Base-by-base conservation (phyloP, 2,888 invertebrate species). In the Marronus borbonicus region DNA sequence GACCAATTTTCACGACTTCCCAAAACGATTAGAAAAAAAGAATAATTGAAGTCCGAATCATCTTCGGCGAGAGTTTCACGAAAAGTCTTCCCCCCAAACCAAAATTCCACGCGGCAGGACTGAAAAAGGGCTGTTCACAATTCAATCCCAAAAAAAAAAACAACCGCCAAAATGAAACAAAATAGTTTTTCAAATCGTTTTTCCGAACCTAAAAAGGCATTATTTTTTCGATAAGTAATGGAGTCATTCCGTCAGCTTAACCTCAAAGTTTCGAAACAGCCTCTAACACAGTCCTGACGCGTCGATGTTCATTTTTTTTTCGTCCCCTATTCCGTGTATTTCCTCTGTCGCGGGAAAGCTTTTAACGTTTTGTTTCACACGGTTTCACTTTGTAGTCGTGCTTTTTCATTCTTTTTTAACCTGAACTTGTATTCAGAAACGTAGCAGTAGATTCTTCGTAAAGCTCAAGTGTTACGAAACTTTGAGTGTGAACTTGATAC, bases 381-480 rank as follows among this genome's bases (percentile, higher is more conserved):
- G 8, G 17, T n/a, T 55, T 20, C 7, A 20, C 55, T 55, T 55
- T 20, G n/a, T 17, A 55, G 17, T n/a, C 55, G n/a, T 20, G 5
- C n/a, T 55, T 14, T 28, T 60, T 60, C 28, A 20, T 60, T n/a
- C 60, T 24, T 10, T 76, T 69, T 50, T 17, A 17, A 55, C 55
- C 70, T 28, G 66, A 31, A 55, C 55, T 76, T 28, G 66, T 68
- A 17, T 65, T 65, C n/a, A 7, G n/a, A 31, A 36, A 12, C 28
- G 14, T 65, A 3, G 10, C 14, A 65, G 5, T 39, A 39, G 14
- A 14, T 8, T 20, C 60, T 28, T 28, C 20, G 60, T 60, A 60
- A 60, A 60, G 17, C 49, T 83, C 84, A 86, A 87, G 39, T 66
- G 66, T 66, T 88, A 88, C 87, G 87, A 87, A 88, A 88, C 88